Evolutionary conservation across 1,140 invertebrate genomes (phyloP), one percentile per base, ranked within the genome.

Genomic region (Fopius arisanus): DNA sequence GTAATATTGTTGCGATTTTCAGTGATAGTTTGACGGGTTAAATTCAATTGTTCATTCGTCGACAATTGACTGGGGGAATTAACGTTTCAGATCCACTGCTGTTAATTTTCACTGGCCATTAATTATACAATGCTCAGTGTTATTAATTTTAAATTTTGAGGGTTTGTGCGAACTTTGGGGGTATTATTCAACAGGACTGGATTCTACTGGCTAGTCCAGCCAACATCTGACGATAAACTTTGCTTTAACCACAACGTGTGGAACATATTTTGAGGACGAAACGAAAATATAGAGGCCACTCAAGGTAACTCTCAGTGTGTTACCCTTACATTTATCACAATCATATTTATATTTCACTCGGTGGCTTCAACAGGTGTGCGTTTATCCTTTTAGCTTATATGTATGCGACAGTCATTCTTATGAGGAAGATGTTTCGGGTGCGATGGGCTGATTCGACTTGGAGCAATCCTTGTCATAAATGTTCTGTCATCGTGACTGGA

Each of bases 281-380:
- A 70, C 23, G 12, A 33, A 59, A 59, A 54, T 70, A 29, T 7
- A 70, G 29, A 33, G n/a, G 19, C 62, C 51, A 33, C 48, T 65
- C 31, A 67, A 59, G 41, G 28, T 69, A 37, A 67, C 43, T 68
- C 19, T 4, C 33, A 37, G 7, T 37, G 33, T 41, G 21, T 1
- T 43, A 16, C 40, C 9, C 9, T 28, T 70, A 70, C 67, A 72
- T 62, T 67, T 70, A 75, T 79, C 78, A 78, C 80, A 80, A 79
- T 84, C 79, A 82, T 83, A 84, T 83, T 81, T 80, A 79, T 84
- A 81, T 84, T 82, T 81, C 73, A 78, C 76, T 77, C 70, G 31
- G 33, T 16, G 72, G 51, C 77, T 78, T 75, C 82, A 84, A 84
- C 83, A 85, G 83, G 83, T 85, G 82, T 78, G 66, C 72, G 48